Evolutionary conservation across 2,113 vertebrate genomes (phyloP).

Genomic region (Dicentrarchus labrax): DNA sequence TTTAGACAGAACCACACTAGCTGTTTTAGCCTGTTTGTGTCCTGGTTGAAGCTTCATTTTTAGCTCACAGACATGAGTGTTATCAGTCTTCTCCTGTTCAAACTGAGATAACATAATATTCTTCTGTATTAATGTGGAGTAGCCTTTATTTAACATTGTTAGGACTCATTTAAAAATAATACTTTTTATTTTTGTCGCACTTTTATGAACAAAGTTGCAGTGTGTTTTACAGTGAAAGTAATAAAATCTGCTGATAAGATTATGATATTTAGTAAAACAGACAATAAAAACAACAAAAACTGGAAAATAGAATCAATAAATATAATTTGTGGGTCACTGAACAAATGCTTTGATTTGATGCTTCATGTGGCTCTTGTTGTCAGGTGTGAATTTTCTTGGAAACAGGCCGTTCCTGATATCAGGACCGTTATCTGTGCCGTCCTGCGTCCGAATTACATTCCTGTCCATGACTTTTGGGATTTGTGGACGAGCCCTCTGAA

Average conservation of each 20-base stretch:
- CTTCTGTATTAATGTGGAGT: background rate
- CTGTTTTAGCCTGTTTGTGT: background rate
- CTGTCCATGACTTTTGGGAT: constrained; percentile 1
- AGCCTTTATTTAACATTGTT: background rate
- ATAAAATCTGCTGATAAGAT: background rate
- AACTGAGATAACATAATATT: too few species aligned
- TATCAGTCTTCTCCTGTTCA: background rate
- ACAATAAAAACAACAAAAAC: background rate
- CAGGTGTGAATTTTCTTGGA: constrained; percentile 12
- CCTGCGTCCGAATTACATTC: background rate
- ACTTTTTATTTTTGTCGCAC: background rate
- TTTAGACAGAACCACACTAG: background rate
- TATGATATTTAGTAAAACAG: background rate
- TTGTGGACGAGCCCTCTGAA: background rate
- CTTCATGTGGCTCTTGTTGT: background rate
- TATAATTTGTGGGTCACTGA: background rate
- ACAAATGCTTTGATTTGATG: too few species aligned
- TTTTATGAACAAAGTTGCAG: background rate
- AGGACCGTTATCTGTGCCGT: constrained; percentile 7
- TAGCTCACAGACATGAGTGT: background rate
- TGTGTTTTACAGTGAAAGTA: background rate
- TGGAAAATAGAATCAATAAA: background rate
- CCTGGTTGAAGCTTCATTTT: background rate
- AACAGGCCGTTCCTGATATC: background rate
- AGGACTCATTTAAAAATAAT: background rate